These are phyloP conservation scores for Pyrocephalus nanus DNA, from an alignment of 2,797 vertebrate species.

Conservation along the genomic window DNA sequence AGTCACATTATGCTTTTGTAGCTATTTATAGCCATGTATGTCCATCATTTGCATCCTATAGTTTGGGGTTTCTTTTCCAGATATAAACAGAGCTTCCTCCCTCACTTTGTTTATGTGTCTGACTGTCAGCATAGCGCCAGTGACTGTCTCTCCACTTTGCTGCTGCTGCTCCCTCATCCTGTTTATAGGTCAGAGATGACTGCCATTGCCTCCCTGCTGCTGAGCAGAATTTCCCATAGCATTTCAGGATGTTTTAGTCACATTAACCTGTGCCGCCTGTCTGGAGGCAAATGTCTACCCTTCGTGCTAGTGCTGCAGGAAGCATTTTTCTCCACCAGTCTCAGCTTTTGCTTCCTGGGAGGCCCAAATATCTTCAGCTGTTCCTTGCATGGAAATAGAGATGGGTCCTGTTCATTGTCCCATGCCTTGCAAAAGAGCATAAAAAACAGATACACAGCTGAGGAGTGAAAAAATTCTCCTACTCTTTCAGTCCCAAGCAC, in stretches of 20 bases:
- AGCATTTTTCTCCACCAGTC: neutral
- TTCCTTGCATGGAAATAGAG: neutral
- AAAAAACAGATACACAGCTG: neutral
- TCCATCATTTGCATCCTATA: conserved; percentile 54
- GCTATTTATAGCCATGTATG: conserved; percentile 67
- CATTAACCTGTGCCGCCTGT: conserved; percentile 39
- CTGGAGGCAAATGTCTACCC: conserved; percentile 28
- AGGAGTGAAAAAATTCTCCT: neutral
- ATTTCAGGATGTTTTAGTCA: conserved; percentile 64
- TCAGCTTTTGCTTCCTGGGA: neutral
- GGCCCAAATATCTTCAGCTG: neutral
- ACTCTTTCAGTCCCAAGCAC: neutral
- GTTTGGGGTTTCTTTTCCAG: conserved; percentile 60
- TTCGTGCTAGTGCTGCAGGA: neutral
- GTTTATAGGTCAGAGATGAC: conserved; percentile 69
- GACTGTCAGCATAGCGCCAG: conserved; percentile 68
- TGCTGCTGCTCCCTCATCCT: conserved; percentile 74
- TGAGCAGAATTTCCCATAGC: conserved; percentile 40
- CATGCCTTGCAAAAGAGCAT: neutral
- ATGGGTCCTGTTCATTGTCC: neutral
- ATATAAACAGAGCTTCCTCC: conserved; percentile 73
- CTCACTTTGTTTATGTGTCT: conserved; percentile 70
- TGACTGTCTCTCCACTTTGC: conserved; percentile 40
- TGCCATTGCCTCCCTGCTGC: neutral
- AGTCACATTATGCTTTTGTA: conserved; percentile 11